Percentiles rank a stretch among this genome's conserved stretches.
These are phyloP conservation scores for Ryuthela nishihirai DNA, from an alignment of 2,888 invertebrate species.

Conservation along the genomic window DNA sequence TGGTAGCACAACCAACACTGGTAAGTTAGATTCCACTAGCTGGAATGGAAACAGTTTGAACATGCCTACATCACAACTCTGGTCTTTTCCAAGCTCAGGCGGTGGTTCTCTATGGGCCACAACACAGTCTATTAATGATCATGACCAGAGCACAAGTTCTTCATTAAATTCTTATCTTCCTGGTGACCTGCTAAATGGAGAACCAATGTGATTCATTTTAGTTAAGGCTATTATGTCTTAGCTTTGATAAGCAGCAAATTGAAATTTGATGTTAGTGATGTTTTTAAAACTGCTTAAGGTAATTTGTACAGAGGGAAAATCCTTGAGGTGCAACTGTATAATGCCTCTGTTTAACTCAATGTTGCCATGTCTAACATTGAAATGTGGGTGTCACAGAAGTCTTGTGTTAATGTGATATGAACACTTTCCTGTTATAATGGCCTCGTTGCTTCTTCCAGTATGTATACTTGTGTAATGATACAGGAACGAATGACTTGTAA, in stretches of 20 bases:
- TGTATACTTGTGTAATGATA: constrained; percentile 12
- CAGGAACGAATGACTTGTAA: constrained; percentile 5
- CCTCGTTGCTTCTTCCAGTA: constrained; percentile 35
- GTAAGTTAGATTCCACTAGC: background rate
- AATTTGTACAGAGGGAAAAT: background rate
- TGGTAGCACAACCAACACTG: background rate
- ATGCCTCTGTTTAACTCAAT: too few relatives aligned
- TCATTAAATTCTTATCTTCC: constrained; percentile 76
- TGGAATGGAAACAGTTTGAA: constrained; percentile 13
- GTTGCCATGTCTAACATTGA: background rate
- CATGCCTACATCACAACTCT: constrained; percentile 53
- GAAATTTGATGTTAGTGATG: background rate
- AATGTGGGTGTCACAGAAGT: background rate
- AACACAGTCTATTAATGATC: constrained; percentile 47
- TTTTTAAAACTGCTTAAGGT: background rate
- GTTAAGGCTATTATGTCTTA: background rate
- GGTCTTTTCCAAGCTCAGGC: constrained; percentile 58
- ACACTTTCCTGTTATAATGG: constrained; percentile 26
- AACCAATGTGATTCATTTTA: constrained; percentile 60
- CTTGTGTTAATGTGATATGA: constrained; percentile 33
- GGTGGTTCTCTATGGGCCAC: constrained; percentile 53
- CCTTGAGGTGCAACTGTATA: background rate
- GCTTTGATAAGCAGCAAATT: too few relatives aligned
- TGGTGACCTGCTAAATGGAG: constrained; percentile 79
- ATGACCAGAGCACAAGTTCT: constrained; percentile 51